Evolutionary conservation across 2,113 vertebrate species (phyloP).

Genomic region (Rhynchomys soricoides): DNA sequence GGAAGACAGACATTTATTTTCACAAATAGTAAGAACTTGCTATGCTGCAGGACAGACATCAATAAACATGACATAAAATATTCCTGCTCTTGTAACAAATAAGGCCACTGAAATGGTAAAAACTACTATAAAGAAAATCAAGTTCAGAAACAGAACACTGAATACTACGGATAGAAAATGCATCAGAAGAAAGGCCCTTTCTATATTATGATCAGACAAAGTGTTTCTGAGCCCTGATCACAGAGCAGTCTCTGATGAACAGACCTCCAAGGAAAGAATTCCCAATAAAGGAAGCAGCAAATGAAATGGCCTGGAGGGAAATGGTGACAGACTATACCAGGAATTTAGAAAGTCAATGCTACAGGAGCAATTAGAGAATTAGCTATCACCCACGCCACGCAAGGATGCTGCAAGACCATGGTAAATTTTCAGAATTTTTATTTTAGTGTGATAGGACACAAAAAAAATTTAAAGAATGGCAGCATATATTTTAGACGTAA

Average conservation of each 20-base stretch:
- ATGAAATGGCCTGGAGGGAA: neutral
- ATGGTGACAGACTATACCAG: no score
- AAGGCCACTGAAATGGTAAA: neutral
- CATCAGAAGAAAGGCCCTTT: slow-evolving; percentile 25
- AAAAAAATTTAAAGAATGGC: neutral
- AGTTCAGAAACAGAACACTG: neutral
- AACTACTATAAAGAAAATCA: neutral
- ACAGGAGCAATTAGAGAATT: neutral
- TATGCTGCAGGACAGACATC: neutral
- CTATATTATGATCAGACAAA: neutral
- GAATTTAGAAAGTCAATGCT: neutral
- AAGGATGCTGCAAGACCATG: neutral
- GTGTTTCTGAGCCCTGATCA: neutral
- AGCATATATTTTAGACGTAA: slow-evolving; percentile 22
- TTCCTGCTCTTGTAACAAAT: neutral
- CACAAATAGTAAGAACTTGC: slow-evolving; percentile 23
- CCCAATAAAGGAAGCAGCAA: neutral
- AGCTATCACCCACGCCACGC: neutral
- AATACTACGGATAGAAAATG: neutral
- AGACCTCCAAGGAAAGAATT: slow-evolving; percentile 2
- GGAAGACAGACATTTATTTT: neutral
- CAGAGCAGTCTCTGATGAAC: neutral
- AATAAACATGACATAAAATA: slow-evolving; percentile 10
- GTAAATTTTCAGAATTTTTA: neutral
- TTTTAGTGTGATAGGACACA: neutral